Percentiles rank a stretch among this genome's conserved stretches.
These are phyloP conservation scores for Dolichallabes microphthalmus DNA, from an alignment of 2,113 vertebrate species.

Conservation along the genomic window DNA sequence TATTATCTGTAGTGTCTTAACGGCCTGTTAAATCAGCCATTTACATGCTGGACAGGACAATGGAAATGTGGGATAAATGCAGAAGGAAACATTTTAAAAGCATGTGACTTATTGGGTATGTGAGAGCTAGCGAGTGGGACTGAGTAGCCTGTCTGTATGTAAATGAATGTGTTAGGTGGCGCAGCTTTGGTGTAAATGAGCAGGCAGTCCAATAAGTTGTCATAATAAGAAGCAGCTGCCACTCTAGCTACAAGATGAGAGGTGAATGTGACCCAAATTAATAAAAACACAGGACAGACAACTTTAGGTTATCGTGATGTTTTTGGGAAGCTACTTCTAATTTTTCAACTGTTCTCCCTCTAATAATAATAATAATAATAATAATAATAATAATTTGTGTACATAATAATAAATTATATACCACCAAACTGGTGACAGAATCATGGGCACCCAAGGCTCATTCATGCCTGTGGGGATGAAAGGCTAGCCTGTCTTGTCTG, in stretches of 20 bases:
- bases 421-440: too few species aligned
- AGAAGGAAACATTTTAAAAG: not conserved
- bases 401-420: too few species aligned
- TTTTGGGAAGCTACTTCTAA: not conserved
- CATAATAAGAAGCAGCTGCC: slow-evolving; percentile 60
- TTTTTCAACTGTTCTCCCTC: not conserved
- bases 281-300: slow-evolving; percentile 8
- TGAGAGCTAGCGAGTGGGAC: not conserved
- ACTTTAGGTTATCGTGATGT: not conserved
- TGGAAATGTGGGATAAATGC: slow-evolving; percentile 2
- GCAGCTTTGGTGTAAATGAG: slow-evolving; percentile 33
- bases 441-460: too few species aligned
- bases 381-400: too few species aligned
- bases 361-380: too few species aligned
- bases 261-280: slow-evolving; percentile 10
- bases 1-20: slow-evolving; percentile 10
- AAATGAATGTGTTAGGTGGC: slow-evolving; percentile 55
- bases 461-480: too few species aligned
- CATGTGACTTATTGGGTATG: not conserved
- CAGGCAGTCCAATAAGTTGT: slow-evolving; percentile 57
- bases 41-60: not conserved
- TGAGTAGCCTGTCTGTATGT: slow-evolving; percentile 49
- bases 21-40: not conserved
- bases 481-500: too few species aligned
- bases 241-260: slow-evolving; percentile 37